phyloP scores from a whole-genome alignment of 2,113 vertebrate species.

The Sinocyclocheilus rhinocerous region DNA sequence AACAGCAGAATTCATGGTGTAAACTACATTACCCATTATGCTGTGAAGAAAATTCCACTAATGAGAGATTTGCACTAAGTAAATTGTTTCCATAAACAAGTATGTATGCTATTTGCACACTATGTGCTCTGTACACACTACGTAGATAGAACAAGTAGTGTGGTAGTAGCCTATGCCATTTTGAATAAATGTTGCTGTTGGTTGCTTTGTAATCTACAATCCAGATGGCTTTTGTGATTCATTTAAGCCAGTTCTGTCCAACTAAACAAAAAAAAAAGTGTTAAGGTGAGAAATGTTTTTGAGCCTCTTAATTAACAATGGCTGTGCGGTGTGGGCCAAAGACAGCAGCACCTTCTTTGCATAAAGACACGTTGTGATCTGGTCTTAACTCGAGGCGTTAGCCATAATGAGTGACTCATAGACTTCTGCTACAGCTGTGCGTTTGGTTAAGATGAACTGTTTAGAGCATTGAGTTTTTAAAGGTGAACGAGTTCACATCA shows the following conservation, averaged over 20 bases:
- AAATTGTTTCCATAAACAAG: not conserved
- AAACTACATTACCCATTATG: too few relatives aligned
- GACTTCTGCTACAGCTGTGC: constrained; percentile 9
- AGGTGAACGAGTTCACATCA: constrained; percentile 2
- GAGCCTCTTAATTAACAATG: constrained; percentile 16
- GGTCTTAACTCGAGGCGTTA: constrained; percentile 9
- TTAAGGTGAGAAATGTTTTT: constrained; percentile 23
- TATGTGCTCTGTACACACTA: not conserved
- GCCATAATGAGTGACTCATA: constrained; percentile 24
- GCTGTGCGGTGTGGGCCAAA: not conserved
- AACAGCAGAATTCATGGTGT: too few relatives aligned
- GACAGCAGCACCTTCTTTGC: constrained; percentile 18
- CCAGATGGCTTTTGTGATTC: constrained; percentile 21
- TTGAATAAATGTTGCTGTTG: not conserved
- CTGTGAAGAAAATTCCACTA: too few relatives aligned
- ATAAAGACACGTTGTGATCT: constrained; percentile 4
- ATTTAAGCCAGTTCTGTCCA: not conserved
- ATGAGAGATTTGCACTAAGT: too few relatives aligned
- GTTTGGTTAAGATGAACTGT: not conserved
- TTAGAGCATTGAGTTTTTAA: constrained; percentile 21
- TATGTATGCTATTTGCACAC: not conserved
- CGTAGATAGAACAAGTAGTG: not conserved
- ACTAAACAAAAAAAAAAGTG: not conserved
- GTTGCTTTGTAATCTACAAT: constrained; percentile 1
- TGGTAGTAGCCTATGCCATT: not conserved